phyloP scores from a whole-genome alignment of 2,797 vertebrate species.

The Falco cherrug region DNA sequence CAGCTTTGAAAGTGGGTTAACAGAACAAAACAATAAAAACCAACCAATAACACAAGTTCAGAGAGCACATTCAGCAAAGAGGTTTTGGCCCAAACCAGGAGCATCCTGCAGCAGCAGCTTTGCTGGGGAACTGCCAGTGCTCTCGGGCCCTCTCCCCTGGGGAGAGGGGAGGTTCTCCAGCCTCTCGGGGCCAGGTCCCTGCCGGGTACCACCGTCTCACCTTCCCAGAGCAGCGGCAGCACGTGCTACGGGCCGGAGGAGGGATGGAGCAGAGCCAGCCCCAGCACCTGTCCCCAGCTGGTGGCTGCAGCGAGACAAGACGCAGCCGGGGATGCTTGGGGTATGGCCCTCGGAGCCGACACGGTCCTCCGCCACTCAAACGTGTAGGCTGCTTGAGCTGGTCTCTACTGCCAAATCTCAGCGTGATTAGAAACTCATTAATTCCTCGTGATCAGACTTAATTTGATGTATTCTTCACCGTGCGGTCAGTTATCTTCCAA shows the following conservation, averaged over 20 bases:
- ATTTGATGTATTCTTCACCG: background rate
- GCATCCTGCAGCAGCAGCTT: background rate
- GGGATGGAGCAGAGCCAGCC: background rate
- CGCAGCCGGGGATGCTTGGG: background rate
- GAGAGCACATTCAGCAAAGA: background rate
- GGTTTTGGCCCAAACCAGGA: background rate
- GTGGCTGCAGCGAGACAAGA: background rate
- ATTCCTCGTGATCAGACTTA: background rate
- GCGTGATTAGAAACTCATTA: background rate
- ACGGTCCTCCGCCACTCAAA: background rate
- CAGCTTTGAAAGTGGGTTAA: background rate
- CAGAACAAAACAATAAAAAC: rapidly evolving
- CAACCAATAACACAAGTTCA: rapidly evolving
- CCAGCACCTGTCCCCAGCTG: background rate
- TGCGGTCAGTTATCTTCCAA: background rate
- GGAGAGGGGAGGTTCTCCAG: too few relatives aligned
- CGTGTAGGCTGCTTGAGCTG: background rate
- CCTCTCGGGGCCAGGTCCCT: rapidly evolving
- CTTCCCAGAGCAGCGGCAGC: background rate
- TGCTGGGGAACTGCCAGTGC: background rate
- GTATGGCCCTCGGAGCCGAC: background rate
- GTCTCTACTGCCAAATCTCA: background rate
- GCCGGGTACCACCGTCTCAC: rapidly evolving
- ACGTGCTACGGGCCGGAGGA: background rate
- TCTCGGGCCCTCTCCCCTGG: too few relatives aligned